Conservation (phyloP, 2,113 vertebrate species). For the Callopanchax toddi region DNA sequence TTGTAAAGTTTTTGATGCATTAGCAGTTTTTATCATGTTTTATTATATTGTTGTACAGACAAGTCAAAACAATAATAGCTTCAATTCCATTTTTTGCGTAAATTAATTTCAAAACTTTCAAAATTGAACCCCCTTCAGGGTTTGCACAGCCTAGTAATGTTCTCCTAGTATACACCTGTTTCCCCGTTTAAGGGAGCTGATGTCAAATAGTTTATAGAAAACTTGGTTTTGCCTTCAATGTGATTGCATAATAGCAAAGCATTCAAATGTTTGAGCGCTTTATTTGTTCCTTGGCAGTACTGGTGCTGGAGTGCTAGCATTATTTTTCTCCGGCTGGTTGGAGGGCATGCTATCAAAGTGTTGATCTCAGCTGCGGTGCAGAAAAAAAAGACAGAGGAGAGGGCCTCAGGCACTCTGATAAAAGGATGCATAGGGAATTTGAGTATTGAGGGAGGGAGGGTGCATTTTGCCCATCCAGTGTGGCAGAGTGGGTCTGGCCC, state of each 20-base stretch:
- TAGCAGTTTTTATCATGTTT: too few species aligned
- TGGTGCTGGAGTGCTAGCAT: constrained; percentile 54
- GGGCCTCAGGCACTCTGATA: constrained; percentile 64
- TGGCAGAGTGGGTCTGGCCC: constrained; percentile 67
- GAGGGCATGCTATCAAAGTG: constrained; percentile 76
- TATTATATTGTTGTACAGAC: constrained; percentile 1
- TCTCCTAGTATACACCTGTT: constrained; percentile 41
- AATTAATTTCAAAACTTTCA: constrained; percentile 44
- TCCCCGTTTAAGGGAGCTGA: constrained; percentile 49
- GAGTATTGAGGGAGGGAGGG: constrained; percentile 56
- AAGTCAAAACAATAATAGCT: constrained; percentile 30
- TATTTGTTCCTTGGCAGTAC: constrained; percentile 67
- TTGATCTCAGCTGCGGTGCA: constrained; percentile 73
- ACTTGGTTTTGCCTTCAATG: constrained; percentile 62
- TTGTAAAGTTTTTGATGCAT: too few species aligned
- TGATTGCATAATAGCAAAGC: constrained; percentile 72
- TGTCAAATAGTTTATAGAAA: constrained; percentile 64
- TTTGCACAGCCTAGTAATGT: constrained; percentile 30
- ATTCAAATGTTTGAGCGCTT: constrained; percentile 71
- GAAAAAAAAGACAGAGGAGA: constrained; percentile 65
- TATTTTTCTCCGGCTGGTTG: constrained; percentile 66
- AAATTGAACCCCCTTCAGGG: constrained; percentile 35
- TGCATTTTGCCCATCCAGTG: constrained; percentile 64
- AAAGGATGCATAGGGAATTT: constrained; percentile 66
- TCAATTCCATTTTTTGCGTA: constrained; percentile 41